Evolutionary conservation across 2,888 invertebrate species (phyloP).

Genomic region (Molanna angustata): DNA sequence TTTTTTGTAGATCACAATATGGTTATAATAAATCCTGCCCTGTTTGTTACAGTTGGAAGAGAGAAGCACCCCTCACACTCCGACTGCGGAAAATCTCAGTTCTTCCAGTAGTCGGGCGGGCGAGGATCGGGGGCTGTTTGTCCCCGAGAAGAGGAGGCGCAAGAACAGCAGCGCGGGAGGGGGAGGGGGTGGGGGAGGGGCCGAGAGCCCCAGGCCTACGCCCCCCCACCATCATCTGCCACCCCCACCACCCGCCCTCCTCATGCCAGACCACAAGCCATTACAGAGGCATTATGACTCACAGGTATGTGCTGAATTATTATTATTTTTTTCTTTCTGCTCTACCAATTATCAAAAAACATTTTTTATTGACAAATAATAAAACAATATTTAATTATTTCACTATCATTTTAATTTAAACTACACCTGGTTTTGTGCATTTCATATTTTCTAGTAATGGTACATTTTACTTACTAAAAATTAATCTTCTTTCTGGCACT

Average conservation of each 20-base stretch:
- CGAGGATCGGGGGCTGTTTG: slow-evolving; percentile 42
- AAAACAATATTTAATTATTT: too few species aligned
- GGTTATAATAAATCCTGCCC: too few species aligned
- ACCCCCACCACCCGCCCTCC: slow-evolving; percentile 22
- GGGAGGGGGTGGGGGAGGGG: slow-evolving; percentile 41
- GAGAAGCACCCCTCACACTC: slow-evolving; percentile 49
- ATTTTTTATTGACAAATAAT: too few species aligned
- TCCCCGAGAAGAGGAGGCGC: slow-evolving; percentile 47
- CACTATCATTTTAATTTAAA: too few species aligned
- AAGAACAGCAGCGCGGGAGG: slow-evolving; percentile 47
- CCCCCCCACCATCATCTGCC: slow-evolving; percentile 19
- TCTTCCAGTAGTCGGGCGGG: slow-evolving; percentile 46
- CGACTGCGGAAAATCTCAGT: slow-evolving; percentile 48
- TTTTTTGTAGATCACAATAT: too few species aligned
- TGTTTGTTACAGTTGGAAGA: slow-evolving; percentile 53
- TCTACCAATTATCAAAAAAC: too few species aligned
- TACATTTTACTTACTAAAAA: too few species aligned
- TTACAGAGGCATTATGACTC: slow-evolving; percentile 27
- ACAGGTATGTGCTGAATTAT: too few species aligned
- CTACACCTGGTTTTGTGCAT: too few species aligned
- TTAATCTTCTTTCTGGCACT: too few species aligned
- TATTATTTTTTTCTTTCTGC: too few species aligned
- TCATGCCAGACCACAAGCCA: slow-evolving; percentile 24
- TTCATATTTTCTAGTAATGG: too few species aligned
- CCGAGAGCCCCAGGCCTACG: slow-evolving; percentile 14